Base-by-base conservation (phyloP, 2,888 invertebrate species). In the Tortricodes alternella region DNA sequence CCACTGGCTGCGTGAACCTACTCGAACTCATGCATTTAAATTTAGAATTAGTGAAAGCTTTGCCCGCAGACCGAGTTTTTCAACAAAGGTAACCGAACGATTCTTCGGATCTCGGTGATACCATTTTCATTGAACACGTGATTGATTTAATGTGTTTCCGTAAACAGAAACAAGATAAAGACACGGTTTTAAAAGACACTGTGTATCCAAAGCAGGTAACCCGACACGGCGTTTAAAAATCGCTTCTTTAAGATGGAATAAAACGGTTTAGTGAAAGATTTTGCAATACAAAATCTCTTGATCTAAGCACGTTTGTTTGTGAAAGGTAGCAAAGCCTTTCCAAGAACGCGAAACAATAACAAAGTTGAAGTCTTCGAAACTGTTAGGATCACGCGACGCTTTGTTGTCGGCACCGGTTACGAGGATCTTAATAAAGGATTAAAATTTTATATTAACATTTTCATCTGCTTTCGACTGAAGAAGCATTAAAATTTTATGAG, bases 1-100 rank as follows among this genome's bases (percentile, higher is more conserved):
- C 76, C 82, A 71, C 78, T 77, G 76, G 46, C 76, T 78, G 80
- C 80, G 79, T 80, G 80, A 84, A 87, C 84, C 84, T 80, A 86
- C 89, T 88, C 86, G 83, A 87, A 87, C 89, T 89, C 89, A 89
- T 89, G 89, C 89, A 89, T 89, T 89, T 89, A 89, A 89, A 89
- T 89, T 88, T 84, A 83, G 86, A 89, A 89, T 89, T 89, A 89
- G 88, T 83, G 81, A 78, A 83, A 80, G 82, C 81, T 78, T 78
- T 78, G 73, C 80, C 78, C 81, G 72, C 83, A 82, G 71, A 78
- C 78, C 72, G 77, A 78, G 70, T 83, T 68, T 83, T 86, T 83
- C 74, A 63, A 67, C 69, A 66, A 73, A 82, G 81, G 86, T 82
- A 78, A 81, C 85, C 80, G 80, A 82, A 72, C 74, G 66, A 71